Base-by-base conservation (phyloP, 2,888 invertebrate species). In the Stenolophus ochropezus region DNA sequence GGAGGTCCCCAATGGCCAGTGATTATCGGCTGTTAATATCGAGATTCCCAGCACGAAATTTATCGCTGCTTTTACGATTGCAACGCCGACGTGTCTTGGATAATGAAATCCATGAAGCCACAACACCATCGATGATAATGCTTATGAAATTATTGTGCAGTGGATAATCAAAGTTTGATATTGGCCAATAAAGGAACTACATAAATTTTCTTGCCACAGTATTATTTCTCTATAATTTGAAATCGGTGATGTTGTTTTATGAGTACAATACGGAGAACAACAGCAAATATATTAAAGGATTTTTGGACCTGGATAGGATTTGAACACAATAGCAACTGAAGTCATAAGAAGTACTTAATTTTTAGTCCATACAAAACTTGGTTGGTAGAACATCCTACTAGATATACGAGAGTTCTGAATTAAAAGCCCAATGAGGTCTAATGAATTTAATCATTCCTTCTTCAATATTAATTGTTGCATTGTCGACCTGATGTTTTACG, bases 1-100 rank as follows among this genome's bases (percentile, higher is more conserved):
- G n/a, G n/a, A n/a, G n/a, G n/a, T 42, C 33, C 33, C 33, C 11
- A 42, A 42, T 42, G 33, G 6, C 33, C 11, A 11, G 6, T 81
- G 81, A 81, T 81, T 81, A 81, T 81, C 81, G 74, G 58, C 58
- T 81, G 81, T 81, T 81, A 81, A 81, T 81, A 81, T 81, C 73
- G 47, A 74, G 58, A 81, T 81, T 81, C 81, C 73, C 25, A 8
- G 74, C 81, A 81, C 81, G 74, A 14, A 81, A 81, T 81, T 81
- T 81, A 81, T 58, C 73, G 81, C 73, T 81, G 74, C 73, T 81
- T 81, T 81, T 81, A 81, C 74, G 81, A 58, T 81, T 81, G 21
- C 74, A 47, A 6, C 16, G 42, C 58, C n/a, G 53, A 73, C 73
- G 49, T 25, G 73, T 5, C 11, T n/a, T 8, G 27, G 18, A 21